These are phyloP conservation scores for Hipparchia sbordonii DNA, from an alignment of 2,888 invertebrate genomes.

Conservation along the genomic window DNA sequence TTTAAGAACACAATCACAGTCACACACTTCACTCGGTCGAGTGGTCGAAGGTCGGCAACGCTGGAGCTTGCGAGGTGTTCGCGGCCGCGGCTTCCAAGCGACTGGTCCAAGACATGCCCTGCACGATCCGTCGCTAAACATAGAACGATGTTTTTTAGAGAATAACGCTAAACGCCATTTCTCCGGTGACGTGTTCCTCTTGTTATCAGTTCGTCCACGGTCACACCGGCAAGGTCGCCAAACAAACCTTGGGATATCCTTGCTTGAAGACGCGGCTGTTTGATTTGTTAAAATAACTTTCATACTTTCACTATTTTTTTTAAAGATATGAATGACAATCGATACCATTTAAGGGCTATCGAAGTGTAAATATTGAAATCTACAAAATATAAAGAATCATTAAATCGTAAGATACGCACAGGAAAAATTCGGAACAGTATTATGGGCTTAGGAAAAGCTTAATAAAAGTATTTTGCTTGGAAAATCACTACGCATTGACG, in stretches of 20 bases:
- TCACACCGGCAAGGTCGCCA: conserved; percentile 65
- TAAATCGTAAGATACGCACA: too few species aligned
- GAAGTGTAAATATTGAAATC: too few species aligned
- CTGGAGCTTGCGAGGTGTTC: conserved; percentile 76
- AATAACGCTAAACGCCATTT: conserved; percentile 63
- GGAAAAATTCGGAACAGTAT: too few species aligned
- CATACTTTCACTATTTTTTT: not conserved
- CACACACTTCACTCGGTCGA: conserved; percentile 79
- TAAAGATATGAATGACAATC: too few species aligned
- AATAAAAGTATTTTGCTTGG: too few species aligned
- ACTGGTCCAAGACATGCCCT: conserved; percentile 62
- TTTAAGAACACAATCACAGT: conserved; percentile 72
- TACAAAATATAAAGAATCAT: too few species aligned
- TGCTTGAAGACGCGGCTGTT: conserved; percentile 22
- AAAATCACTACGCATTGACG: too few species aligned
- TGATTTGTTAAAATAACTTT: not conserved
- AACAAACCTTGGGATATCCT: conserved; percentile 63
- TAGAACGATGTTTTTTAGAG: conserved; percentile 61
- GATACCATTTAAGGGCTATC: too few species aligned
- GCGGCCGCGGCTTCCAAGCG: conserved; percentile 79
- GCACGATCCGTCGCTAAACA: conserved; percentile 64
- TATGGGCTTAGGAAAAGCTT: too few species aligned
- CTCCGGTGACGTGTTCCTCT: conserved; percentile 55
- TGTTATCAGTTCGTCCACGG: conserved; percentile 52
- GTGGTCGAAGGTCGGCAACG: conserved; percentile 75